Base-by-base conservation (phyloP, 2,113 vertebrate species). In the Nothobranchius furzeri region DNA sequence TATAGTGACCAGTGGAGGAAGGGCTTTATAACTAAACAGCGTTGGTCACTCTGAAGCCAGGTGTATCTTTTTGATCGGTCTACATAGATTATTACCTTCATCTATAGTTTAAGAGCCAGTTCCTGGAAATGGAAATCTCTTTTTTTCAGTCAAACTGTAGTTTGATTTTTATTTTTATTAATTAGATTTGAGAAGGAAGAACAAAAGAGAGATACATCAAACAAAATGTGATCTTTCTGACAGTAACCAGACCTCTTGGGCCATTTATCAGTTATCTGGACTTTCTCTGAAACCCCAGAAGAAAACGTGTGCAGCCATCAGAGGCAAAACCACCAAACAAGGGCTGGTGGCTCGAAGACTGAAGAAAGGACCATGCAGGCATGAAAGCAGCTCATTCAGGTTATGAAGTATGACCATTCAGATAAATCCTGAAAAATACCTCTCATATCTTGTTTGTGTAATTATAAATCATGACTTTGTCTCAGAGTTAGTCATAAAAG, bases 391-490 rank as follows among this genome's bases (percentile, higher is more conserved):
- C 46, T 54, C 36, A 7, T 20, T 37, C 25, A 57, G 55, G 35
- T 68, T 13, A 37, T 25, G 36, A 56, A 46, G 25, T 6, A 4
- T 0, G 59, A 49, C 37, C 12, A 5, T 43, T 40, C 15, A 15
- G 30, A 64, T 59, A 25, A 56, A 63, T 35, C 6, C 0, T 7
- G 43, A 71, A 64, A 68, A 51, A 45, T 8, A 7, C 9, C 65
- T 49, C 57, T 81, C 60, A 64, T 9, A 20, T 67, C 55, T 46
- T 2, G 37, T 69, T 61, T 30, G 52, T 42, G 9, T 66, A 53
- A 57, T 73, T 69, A 37, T 69, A 57, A 70, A 70, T 73, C 64
- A 50, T 42, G 20, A 65, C 61, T 56, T 30, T 54, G 46, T 43
- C 54, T 47, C 2, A 24, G 46, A 60, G 37, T 50, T 15, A 57